Evolutionary conservation across 2,888 invertebrate species (phyloP).

Genomic region (Tridacna gigas): DNA sequence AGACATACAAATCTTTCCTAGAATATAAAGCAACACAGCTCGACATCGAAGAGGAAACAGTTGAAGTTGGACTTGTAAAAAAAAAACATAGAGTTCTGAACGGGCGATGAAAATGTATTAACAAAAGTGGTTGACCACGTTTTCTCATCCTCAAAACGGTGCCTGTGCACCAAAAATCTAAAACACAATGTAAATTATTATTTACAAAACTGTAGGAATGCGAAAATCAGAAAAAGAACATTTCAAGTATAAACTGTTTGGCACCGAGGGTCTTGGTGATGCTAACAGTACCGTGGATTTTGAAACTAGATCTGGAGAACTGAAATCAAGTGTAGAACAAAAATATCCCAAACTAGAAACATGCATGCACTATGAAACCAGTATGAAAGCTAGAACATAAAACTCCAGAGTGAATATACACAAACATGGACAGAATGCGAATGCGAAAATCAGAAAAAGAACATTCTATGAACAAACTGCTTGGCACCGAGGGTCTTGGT

Average conservation of each 20-base stretch:
- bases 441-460: slow-evolving; percentile 3
- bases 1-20: slow-evolving; percentile 38
- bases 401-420: too few relatives aligned
- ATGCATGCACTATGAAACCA: neutral
- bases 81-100: slow-evolving; percentile 29
- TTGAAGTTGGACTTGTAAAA: slow-evolving; percentile 35
- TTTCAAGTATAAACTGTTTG: neutral
- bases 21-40: slow-evolving; percentile 34
- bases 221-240: neutral
- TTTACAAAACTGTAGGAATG: slow-evolving; percentile 18
- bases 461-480: neutral
- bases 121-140: slow-evolving; percentile 35
- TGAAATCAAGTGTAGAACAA: neutral
- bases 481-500: neutral
- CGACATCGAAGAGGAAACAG: slow-evolving; percentile 14
- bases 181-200: slow-evolving; percentile 25
- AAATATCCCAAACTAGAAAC: neutral
- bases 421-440: too few relatives aligned
- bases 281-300: neutral
- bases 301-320: neutral
- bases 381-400: slow-evolving; percentile 6
- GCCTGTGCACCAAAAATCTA: slow-evolving; percentile 40
- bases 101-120: slow-evolving; percentile 28
- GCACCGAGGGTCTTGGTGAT: neutral
- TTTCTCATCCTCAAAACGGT: slow-evolving; percentile 19